Evolutionary conservation across 2,113 vertebrate species (phyloP), one percentile per base, ranked within the genome.

Genomic region (Hydrochoerus hydrochaeris): DNA sequence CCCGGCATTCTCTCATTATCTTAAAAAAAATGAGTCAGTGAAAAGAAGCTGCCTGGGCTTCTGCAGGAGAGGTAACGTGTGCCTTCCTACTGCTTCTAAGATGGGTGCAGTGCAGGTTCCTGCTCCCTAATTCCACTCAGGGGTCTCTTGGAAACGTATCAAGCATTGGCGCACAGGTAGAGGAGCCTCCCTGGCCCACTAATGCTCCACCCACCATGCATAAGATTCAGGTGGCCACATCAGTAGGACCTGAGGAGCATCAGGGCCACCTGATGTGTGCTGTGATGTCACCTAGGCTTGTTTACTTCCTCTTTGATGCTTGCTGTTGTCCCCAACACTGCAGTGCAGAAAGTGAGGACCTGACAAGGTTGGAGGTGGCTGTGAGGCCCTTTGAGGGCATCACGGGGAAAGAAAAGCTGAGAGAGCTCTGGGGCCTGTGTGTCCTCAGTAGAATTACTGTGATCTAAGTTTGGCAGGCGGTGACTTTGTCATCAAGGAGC

Each of bases 401-500:
- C 41, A 49, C 77, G 65, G 85, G 24, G 67, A 96, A 97, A 95
- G 41, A 94, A 63, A 85, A 88, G 16, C 88, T 30, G 32, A 95
- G 88, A 82, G 69, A 85, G 49, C 11, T 86, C 96, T 97, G 94
- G 78, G 85, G 94, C 85, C 49, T 62, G 7, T 92, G 80, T 95
- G 69, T 93, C 96, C 87, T 89, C 60, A n/a, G 84, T 52, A 92
- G 94, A 97, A 95, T 96, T 93, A 93, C 95, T 95, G 75, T 95
- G 90, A 95, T 97, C 97, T 97, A 97, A 97, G 88, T 98, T 94
- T 95, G 96, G 96, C 92, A 88, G 91, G 93, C 54, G 28, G 75
- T 97, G 97, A 97, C 96, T 90, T 97, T 97, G 95, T 97, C 97
- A 97, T 97, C 97, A 97, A 97, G 92, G 95, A 92, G 89, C 88